These are phyloP conservation scores for Crypturellus undulatus DNA, from an alignment of 2,113 vertebrate genomes.

Conservation along the genomic window DNA sequence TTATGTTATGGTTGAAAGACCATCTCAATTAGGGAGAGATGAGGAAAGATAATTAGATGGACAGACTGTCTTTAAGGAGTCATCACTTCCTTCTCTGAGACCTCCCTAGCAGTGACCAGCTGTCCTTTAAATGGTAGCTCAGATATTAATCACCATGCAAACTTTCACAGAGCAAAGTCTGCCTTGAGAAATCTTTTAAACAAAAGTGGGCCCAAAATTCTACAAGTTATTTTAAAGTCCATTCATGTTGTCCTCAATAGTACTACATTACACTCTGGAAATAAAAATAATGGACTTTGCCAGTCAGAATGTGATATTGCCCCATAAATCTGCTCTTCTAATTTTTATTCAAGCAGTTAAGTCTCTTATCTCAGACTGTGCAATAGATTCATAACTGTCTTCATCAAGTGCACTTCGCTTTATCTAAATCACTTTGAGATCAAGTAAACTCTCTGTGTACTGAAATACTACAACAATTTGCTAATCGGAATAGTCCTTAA, in stretches of 20 bases:
- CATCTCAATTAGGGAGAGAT: not conserved
- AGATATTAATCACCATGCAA: not conserved
- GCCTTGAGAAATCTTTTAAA: conserved; percentile 27
- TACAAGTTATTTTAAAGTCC: not conserved
- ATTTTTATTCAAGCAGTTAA: not conserved
- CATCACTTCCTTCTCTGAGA: not conserved
- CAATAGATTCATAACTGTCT: not conserved
- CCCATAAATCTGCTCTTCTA: not conserved
- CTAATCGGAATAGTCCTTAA: too few relatives aligned
- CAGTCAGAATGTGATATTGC: conserved; percentile 22
- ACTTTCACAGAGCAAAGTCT: not conserved
- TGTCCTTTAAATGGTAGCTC: not conserved
- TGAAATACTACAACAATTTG: too few relatives aligned
- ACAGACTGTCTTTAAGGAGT: not conserved
- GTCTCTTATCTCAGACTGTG: not conserved
- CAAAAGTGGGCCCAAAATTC: not conserved
- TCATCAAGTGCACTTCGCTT: too few relatives aligned
- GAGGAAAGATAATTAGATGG: not conserved
- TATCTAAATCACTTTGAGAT: too few relatives aligned
- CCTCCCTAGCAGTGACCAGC: not conserved
- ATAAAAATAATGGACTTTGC: conserved; percentile 41
- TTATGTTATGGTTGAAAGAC: not conserved
- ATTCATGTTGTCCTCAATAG: not conserved
- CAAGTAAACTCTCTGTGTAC: too few relatives aligned
- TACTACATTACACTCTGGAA: not conserved